Evolutionary conservation across 2,888 invertebrate species (phyloP).

Genomic region (Anthrax anthrax): DNA sequence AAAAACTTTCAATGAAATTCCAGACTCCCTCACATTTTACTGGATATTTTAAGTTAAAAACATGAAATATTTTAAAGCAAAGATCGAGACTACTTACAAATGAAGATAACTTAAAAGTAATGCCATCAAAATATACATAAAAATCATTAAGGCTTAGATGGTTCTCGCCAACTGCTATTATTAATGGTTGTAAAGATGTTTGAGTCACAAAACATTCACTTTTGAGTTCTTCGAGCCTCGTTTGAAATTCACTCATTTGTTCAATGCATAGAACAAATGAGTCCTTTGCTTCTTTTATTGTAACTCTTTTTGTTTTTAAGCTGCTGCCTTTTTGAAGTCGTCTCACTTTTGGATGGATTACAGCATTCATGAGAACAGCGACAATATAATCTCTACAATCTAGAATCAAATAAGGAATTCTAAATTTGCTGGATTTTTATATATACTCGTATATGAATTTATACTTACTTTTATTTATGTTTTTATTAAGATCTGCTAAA

Average conservation of each 20-base stretch:
- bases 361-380: too few relatives aligned
- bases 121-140: constrained; percentile 1
- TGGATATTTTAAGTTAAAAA: constrained; percentile 4
- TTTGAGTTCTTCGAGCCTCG: background rate
- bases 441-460: too few relatives aligned
- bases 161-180: background rate
- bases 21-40: background rate
- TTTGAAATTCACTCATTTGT: background rate
- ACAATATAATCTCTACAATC: too few relatives aligned
- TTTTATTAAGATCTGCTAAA: too few relatives aligned
- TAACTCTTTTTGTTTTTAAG: too few relatives aligned
- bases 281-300: background rate
- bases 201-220: background rate
- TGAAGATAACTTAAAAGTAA: background rate
- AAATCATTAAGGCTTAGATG: background rate
- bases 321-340: too few relatives aligned
- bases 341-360: too few relatives aligned
- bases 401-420: too few relatives aligned
- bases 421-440: too few relatives aligned
- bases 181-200: background rate
- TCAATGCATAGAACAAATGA: background rate
- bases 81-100: background rate
- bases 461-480: too few relatives aligned
- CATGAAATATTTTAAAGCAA: constrained; percentile 5
- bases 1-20: constrained; percentile 1